Evolutionary conservation across 2,113 vertebrate species (phyloP).

Genomic region (Grammomys surdaster): DNA sequence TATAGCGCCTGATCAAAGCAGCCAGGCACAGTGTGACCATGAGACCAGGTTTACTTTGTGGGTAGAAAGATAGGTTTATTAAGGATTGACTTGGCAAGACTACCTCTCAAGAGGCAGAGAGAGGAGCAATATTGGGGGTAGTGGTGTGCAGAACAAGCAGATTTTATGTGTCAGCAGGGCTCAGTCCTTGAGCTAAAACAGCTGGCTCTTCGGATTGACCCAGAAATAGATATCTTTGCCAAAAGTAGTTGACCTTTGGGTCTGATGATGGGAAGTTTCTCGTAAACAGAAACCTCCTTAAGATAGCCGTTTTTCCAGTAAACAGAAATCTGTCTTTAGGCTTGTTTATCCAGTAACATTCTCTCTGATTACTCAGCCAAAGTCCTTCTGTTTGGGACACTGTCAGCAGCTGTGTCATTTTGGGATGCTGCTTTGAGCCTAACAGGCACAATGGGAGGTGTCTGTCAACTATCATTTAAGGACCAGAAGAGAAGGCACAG

Average conservation of each 20-base stretch:
- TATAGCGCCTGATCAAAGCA: too few species aligned
- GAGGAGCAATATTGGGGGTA: not conserved
- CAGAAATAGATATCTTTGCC: not conserved
- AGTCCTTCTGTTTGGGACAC: not conserved
- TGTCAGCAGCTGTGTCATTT: not conserved
- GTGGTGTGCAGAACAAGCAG: not conserved
- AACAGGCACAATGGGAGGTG: not conserved
- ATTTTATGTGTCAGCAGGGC: not conserved
- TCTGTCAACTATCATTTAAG: not conserved
- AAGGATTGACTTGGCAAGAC: not conserved
- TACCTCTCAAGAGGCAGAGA: not conserved
- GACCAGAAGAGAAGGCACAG: not conserved
- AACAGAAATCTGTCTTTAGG: not conserved
- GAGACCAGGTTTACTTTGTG: rapidly evolving
- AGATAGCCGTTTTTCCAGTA: not conserved
- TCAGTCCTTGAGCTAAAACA: not conserved
- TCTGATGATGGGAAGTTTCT: not conserved
- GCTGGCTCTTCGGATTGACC: not conserved
- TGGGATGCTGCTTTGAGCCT: not conserved
- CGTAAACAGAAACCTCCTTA: not conserved
- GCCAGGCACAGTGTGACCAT: too few species aligned
- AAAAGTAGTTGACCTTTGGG: not conserved
- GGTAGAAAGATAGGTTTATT: not conserved
- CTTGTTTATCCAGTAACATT: not conserved
- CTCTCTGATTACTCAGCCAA: not conserved